Base-by-base conservation (phyloP, 2,797 vertebrate species). In the Sebastes steindachneri region DNA sequence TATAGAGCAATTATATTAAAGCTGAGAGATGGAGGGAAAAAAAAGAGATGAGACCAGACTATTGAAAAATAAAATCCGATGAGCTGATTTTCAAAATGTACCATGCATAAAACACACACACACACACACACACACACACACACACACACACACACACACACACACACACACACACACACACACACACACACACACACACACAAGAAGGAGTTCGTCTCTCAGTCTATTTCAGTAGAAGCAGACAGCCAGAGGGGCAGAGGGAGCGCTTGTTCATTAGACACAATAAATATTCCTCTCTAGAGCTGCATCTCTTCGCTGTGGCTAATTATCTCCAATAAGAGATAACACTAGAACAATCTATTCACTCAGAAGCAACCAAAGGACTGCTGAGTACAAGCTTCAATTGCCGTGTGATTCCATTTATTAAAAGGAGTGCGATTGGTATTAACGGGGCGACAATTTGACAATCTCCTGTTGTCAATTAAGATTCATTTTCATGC, bases 271-370 rank as follows among this genome's bases (percentile, higher is more conserved):
- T 68, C 63, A 66, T 80, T 41, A 78, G 65, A 17, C 21, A 28
- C 26, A 62, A 55, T 74, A 60, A 53, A 2, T 19, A 17, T 25
- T 73, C 26, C 48, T 68, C 41, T 48, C 29, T 9, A 28, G 31
- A 51, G 66, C 69, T n/a, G 23, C 48, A 23, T 68, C 66, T 77
- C 68, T 5, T 63, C 79, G 79, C 59, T 33, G 48, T 66, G 74
- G 69, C 58, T 77, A 73, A 80, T 83, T 62, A 73, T 73, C 65
- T 59, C 66, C 48, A 51, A 60, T 25, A 7, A 54, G 12, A 73
- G 29, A 68, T 7, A 55, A 70, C 29, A 75, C 25, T 26, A 3
- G 4, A 74, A 54, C 60, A 2, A 25, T 77, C 19, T 17, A 9
- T 33, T 65, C 26, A 19, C 41, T 48, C 23, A 51, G 2, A 14